Conservation (phyloP, 2,888 invertebrate species). For the Branchinecta sandiegonensis region DNA sequence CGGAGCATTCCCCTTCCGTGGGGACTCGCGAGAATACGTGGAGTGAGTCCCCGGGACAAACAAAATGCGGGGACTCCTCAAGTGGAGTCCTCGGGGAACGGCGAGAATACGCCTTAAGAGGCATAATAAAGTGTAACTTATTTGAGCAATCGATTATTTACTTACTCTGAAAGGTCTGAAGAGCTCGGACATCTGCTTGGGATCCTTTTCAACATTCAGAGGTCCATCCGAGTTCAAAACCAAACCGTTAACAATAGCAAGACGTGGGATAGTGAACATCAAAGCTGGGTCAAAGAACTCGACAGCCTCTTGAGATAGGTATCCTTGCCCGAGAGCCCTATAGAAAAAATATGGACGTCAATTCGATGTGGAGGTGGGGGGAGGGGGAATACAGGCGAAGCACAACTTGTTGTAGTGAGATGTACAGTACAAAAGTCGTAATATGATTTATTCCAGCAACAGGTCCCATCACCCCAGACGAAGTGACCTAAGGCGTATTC, state of each 20-base stretch:
- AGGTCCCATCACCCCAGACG: neutral
- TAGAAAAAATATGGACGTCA: constrained; percentile 25
- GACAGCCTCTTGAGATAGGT: constrained; percentile 77
- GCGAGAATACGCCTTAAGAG: too few species aligned
- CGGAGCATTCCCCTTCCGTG: too few species aligned
- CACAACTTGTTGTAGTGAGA: too few species aligned
- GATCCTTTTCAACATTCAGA: constrained; percentile 66
- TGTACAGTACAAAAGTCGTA: too few species aligned
- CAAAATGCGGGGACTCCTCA: too few species aligned
- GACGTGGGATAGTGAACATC: constrained; percentile 95
- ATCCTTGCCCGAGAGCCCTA: constrained; percentile 61
- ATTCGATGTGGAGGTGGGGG: too few species aligned
- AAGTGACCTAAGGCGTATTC: neutral
- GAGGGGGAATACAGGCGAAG: too few species aligned
- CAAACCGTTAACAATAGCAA: constrained; percentile 90
- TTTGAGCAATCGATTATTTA: neutral
- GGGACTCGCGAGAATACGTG: too few species aligned
- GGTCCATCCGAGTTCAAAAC: constrained; percentile 83
- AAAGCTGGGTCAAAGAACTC: constrained; percentile 95
- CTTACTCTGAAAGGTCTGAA: constrained; percentile 71
- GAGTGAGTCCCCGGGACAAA: too few species aligned
- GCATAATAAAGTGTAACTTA: too few species aligned
- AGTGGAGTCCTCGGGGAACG: too few species aligned
- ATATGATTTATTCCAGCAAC: too few species aligned
- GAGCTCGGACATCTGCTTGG: constrained; percentile 83